A percentile compares a stretch with the other conserved stretches of the same genome.
Evolutionary conservation across 2,113 vertebrate species (phyloP).

Genomic region (Crotalus viridis): DNA sequence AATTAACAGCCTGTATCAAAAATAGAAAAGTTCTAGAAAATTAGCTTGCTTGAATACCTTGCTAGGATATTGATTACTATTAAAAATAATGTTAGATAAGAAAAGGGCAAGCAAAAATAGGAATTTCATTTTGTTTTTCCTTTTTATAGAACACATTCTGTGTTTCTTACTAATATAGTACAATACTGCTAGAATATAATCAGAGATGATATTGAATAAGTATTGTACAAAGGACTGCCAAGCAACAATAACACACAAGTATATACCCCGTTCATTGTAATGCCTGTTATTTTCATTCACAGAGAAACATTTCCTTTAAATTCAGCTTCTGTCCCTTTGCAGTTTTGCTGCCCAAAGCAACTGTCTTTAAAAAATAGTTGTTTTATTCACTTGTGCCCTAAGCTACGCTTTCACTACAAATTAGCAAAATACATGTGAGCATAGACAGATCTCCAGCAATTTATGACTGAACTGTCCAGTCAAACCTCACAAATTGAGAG

Average conservation of each 20-base stretch:
- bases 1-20: background rate
- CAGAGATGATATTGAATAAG: background rate
- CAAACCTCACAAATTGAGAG: background rate
- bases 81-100: background rate
- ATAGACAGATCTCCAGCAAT: background rate
- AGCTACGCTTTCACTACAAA: background rate
- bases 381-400: background rate
- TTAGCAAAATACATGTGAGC: background rate
- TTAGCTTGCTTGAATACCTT: background rate
- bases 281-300: background rate
- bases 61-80: background rate
- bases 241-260: background rate
- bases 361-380: background rate
- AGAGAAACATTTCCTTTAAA: background rate
- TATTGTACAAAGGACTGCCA: background rate
- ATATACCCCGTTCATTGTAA: background rate
- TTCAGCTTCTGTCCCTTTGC: background rate
- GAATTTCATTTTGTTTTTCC: background rate
- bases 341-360: background rate
- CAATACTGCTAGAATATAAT: background rate
- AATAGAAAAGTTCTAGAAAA: background rate
- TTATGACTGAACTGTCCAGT: too few relatives aligned
- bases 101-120: background rate
- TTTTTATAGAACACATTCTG: background rate
- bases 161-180: background rate